Evolutionary conservation across 2,888 invertebrate species (phyloP), one percentile per base, ranked within the genome.

Genomic region (Hofmannophila pseudospretella): DNA sequence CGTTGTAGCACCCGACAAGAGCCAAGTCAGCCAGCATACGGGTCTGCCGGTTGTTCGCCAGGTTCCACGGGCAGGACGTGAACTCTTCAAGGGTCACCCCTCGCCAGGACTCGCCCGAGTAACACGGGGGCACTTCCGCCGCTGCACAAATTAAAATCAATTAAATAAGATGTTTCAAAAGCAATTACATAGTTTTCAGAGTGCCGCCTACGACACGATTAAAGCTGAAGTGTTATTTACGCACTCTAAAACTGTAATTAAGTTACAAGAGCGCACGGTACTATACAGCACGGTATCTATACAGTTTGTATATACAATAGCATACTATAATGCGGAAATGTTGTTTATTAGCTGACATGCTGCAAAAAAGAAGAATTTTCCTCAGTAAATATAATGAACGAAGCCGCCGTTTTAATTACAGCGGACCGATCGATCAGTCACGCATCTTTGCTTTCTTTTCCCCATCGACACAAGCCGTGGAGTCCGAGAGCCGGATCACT

Each of bases 21-120:
- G 96, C 95, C 49, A 99, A 88, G 88, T 99, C 97, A 9, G 99
- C 96, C 61, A 99, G 77, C 99, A 99, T 99, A 52, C 99, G 90
- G 2, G 99, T 98, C 86, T 99, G 99, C 43, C 99, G 89, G 82
- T 99, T 99, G 64, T 93, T 93, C 11, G 98, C 99, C 67, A 99
- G 89, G 89, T 99, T 99, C 75, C 94, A 93, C 3, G 93, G 92
- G 71, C 99, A 99, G 19, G 90, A 88, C 59, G 96, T 92, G 82
- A 99, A 99, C 77, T 97, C 94, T 42, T 94, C 94, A 29, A 99
- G 85, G 7, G 93, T 91, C 3, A 98, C 98, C 42, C 95, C 96
- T 39, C 93, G 90, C 96, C 96, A 97, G 42, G 93, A 93, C 46
- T 93, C 91, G 12, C 93, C 93, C 32, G 84, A 77, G 65, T 90